Percentiles rank a stretch among this genome's conserved stretches.
Conservation (phyloP, 2,113 vertebrate species). For the Trogon melanurus region DNA sequence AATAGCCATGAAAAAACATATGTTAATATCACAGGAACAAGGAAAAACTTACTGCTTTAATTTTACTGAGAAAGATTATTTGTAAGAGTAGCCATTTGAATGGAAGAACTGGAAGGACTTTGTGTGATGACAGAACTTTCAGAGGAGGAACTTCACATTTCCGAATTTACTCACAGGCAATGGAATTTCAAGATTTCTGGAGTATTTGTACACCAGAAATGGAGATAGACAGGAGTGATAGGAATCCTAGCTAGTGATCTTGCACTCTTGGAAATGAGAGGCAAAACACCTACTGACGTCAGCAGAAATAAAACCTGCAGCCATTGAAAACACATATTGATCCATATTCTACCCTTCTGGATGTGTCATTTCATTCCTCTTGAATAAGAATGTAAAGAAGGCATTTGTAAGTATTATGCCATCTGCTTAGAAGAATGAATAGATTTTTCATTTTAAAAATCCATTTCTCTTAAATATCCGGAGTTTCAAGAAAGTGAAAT, state of each 20-base stretch:
- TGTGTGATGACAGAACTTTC: not conserved
- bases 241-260: not conserved
- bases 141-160: not conserved
- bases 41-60: not conserved
- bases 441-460: conserved; percentile 41
- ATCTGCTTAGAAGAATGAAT: not conserved
- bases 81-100: not conserved
- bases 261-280: not conserved
- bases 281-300: not conserved
- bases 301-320: not conserved
- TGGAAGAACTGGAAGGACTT: not conserved
- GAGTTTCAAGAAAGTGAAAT: not conserved
- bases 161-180: not conserved
- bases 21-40: not conserved
- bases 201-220: not conserved
- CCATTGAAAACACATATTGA: not conserved
- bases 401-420: not conserved
- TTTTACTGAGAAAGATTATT: not conserved
- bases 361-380: not conserved
- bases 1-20: not conserved
- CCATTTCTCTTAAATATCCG: not conserved
- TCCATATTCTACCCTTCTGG: not conserved
- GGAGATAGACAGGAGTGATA: not conserved
- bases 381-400: not conserved
- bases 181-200: not conserved